Conservation (phyloP, 2,113 vertebrate species). For the Ctenomys sociabilis region DNA sequence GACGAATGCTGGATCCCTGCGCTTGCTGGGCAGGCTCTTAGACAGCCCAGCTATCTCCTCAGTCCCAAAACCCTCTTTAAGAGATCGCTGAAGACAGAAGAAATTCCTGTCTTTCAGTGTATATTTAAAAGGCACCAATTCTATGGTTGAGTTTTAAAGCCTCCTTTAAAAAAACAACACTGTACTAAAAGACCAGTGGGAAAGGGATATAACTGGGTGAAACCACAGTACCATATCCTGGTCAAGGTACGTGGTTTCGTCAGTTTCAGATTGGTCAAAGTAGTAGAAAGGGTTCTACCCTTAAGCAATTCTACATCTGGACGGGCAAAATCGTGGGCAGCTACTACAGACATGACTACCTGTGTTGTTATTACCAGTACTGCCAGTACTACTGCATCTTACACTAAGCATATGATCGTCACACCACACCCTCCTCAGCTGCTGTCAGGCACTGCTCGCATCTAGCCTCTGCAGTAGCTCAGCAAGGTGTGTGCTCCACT, state of each 20-base stretch:
- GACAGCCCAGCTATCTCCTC: too few relatives aligned
- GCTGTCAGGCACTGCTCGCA: not conserved
- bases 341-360: not conserved
- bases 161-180: not conserved
- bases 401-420: not conserved
- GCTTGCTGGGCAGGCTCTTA: too few relatives aligned
- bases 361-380: not conserved
- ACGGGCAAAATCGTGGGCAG: not conserved
- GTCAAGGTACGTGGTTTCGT: not conserved
- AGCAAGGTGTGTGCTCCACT: not conserved
- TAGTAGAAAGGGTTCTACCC: not conserved
- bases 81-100: slow-evolving; percentile 14
- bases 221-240: not conserved
- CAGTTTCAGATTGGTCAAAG: not conserved
- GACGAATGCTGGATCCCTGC: too few relatives aligned
- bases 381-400: not conserved
- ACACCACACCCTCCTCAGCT: not conserved
- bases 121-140: not conserved
- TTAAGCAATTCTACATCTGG: not conserved
- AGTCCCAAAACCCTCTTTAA: not conserved
- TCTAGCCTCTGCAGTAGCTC: slow-evolving; percentile 1
- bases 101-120: not conserved
- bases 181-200: not conserved
- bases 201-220: not conserved
- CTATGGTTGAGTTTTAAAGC: not conserved